A percentile compares a stretch with the other conserved stretches of the same genome.
phyloP scores from a whole-genome alignment of 2,797 vertebrate species.

The Danio tinwini region DNA sequence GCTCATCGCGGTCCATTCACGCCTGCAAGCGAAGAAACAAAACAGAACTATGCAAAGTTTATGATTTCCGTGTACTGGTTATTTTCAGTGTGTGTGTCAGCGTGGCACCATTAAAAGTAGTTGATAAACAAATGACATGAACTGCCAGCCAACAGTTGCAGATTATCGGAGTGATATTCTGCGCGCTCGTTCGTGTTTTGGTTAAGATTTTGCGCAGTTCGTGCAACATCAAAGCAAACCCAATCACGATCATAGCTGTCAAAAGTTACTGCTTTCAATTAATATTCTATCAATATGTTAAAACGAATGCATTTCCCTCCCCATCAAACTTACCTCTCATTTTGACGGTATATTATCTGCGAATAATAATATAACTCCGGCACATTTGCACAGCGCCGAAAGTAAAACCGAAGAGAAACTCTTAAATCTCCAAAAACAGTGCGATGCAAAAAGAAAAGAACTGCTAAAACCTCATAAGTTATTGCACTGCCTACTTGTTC shows the following conservation, averaged over 20 bases:
- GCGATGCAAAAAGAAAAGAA: constrained; percentile 60
- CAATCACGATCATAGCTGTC: neutral
- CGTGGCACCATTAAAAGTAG: neutral
- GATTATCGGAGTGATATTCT: constrained; percentile 42
- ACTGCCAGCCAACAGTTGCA: constrained; percentile 1
- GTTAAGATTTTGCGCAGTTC: neutral
- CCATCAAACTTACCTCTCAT: constrained; percentile 81
- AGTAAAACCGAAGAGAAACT: constrained; percentile 46
- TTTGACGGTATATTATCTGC: constrained; percentile 65
- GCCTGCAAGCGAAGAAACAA: constrained; percentile 29
- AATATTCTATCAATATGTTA: neutral
- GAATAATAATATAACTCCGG: constrained; percentile 71
- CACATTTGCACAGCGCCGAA: constrained; percentile 59
- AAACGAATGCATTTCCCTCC: neutral
- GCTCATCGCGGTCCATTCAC: constrained; percentile 19
- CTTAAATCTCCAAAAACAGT: constrained; percentile 66
- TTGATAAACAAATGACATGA: neutral
- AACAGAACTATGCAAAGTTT: constrained; percentile 8
- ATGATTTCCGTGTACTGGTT: neutral
- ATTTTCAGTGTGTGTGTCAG: neutral
- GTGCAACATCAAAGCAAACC: constrained; percentile 8
- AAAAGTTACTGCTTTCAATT: neutral
- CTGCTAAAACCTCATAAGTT: constrained; percentile 71
- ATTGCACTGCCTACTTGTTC: constrained; percentile 30
- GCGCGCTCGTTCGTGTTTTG: constrained; percentile 12